These are phyloP conservation scores for Epinephelus coioides DNA, from an alignment of 2,797 vertebrate genomes.

Conservation along the genomic window DNA sequence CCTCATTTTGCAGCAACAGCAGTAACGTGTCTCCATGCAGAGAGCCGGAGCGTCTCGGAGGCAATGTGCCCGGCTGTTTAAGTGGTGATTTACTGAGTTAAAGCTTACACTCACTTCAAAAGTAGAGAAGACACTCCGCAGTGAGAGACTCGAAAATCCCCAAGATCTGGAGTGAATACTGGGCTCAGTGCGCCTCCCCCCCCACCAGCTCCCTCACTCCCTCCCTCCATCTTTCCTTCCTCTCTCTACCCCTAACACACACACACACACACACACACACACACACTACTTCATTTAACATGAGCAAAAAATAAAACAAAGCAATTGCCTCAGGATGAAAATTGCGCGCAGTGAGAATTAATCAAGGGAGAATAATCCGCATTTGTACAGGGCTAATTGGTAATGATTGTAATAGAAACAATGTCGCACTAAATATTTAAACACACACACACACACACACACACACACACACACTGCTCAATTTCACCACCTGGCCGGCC, in stretches of 20 bases:
- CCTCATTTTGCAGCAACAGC: slow-evolving; percentile 68
- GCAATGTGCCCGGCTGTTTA: not conserved
- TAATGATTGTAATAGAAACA: not conserved
- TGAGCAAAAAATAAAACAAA: slow-evolving; percentile 8
- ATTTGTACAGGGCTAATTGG: slow-evolving; percentile 28
- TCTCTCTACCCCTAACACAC: slow-evolving; percentile 1
- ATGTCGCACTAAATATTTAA: not conserved
- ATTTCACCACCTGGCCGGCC: slow-evolving; percentile 69
- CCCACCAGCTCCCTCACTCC: not conserved
- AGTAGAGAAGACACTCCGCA: slow-evolving; percentile 54
- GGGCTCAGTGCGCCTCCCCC: slow-evolving; percentile 28
- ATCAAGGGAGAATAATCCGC: slow-evolving; percentile 10
- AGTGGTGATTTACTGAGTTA: slow-evolving; percentile 39
- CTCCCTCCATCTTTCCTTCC: not conserved
- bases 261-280: not conserved
- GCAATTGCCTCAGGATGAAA: not conserved
- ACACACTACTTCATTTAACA: slow-evolving; percentile 2
- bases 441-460: slow-evolving; percentile 1
- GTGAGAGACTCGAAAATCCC: slow-evolving; percentile 52
- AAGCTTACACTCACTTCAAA: slow-evolving; percentile 51
- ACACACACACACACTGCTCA: slow-evolving; percentile 29
- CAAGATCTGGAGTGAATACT: slow-evolving; percentile 57
- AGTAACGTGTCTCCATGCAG: slow-evolving; percentile 52
- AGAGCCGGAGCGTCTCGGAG: slow-evolving; percentile 4
- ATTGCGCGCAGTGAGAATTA: slow-evolving; percentile 9